phyloP scores from a whole-genome alignment of 2,113 vertebrate genomes.

The Fregetta grallaria region DNA sequence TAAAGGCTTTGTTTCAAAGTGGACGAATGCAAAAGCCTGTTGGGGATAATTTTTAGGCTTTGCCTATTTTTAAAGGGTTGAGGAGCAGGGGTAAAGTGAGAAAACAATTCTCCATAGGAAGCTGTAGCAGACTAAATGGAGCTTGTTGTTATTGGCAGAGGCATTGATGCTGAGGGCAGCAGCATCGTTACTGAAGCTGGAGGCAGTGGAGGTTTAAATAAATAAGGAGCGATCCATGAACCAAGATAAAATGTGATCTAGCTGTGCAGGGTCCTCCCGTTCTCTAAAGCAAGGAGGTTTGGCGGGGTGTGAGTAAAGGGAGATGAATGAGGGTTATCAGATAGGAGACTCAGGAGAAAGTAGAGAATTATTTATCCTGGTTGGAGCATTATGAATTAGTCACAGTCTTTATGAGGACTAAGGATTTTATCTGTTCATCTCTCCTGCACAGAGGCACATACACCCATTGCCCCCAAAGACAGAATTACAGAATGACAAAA shows the following conservation, averaged over 20 bases:
- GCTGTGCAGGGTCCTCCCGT: constrained; percentile 30
- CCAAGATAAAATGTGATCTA: constrained; percentile 56
- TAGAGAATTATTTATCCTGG: not conserved
- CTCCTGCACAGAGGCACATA: not conserved
- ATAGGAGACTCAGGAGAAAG: not conserved
- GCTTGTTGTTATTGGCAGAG: constrained; percentile 17
- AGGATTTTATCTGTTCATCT: not conserved
- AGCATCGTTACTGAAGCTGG: constrained; percentile 32
- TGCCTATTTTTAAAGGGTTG: constrained; percentile 36
- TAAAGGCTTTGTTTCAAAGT: constrained; percentile 46
- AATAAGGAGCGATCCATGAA: constrained; percentile 55
- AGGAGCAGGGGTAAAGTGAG: constrained; percentile 46
- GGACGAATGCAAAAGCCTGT: not conserved
- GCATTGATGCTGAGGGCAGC: constrained; percentile 43
- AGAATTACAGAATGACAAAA: not conserved
- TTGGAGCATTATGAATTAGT: not conserved
- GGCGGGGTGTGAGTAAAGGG: constrained; percentile 32
- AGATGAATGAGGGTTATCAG: constrained; percentile 24
- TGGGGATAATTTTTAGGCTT: constrained; percentile 20
- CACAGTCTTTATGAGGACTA: not conserved
- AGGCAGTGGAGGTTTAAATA: constrained; percentile 56
- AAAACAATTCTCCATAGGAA: constrained; percentile 47
- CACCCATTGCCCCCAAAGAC: not conserved
- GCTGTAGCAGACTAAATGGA: constrained; percentile 44
- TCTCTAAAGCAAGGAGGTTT: not conserved